Evolutionary conservation across 2,888 invertebrate species (phyloP).

Genomic region (Physocephala rufipes): DNA sequence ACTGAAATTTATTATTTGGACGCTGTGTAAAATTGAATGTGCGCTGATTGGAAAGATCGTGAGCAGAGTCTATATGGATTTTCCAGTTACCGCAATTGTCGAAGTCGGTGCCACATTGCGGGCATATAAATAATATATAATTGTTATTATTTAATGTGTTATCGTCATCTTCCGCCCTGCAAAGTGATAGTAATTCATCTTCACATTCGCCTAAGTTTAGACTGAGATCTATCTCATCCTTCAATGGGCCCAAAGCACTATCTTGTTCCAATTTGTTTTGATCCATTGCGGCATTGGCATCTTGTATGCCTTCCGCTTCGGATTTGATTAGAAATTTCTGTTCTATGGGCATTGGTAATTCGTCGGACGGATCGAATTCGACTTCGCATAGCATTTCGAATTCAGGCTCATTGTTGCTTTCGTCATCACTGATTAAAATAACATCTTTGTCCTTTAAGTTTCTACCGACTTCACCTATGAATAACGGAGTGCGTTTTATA

Average conservation of each 20-base stretch:
- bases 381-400: constrained; percentile 40
- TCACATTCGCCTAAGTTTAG: constrained; percentile 37
- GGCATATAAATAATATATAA: constrained; percentile 38
- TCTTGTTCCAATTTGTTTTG: neutral
- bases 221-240: constrained; percentile 2
- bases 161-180: constrained; percentile 34
- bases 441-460: constrained; percentile 1
- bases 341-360: constrained; percentile 36
- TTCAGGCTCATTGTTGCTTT: constrained; percentile 24
- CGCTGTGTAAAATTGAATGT: constrained; percentile 38
- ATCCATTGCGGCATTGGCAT: neutral
- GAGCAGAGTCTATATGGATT: constrained; percentile 27
- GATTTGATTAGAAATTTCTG: constrained; percentile 33
- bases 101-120: constrained; percentile 36
- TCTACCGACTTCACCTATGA: neutral
- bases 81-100: constrained; percentile 30
- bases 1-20: constrained; percentile 38
- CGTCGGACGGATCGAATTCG: constrained; percentile 30
- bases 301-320: constrained; percentile 26
- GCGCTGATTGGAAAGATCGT: constrained; percentile 33
- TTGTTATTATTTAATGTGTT: constrained; percentile 18
- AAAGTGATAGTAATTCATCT: constrained; percentile 35
- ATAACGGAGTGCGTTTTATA: neutral
- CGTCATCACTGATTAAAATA: constrained; percentile 31
- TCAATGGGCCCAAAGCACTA: neutral